Evolutionary conservation across 64 coral and sea anemone genomes (phyloP).

Genomic region (Platygyra sinensis): DNA sequence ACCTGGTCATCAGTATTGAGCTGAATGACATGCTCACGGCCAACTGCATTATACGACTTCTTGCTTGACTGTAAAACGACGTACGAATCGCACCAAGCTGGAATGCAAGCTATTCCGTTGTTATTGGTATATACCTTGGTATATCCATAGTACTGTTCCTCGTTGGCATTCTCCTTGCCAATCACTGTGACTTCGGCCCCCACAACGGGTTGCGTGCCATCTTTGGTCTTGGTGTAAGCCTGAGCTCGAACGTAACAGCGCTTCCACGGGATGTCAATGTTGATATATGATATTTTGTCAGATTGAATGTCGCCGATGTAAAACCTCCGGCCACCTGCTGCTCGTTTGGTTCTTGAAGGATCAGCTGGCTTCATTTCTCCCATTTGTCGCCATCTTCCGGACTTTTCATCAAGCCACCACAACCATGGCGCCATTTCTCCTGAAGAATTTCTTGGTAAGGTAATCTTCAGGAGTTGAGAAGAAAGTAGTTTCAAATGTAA

Average conservation of each 20-base stretch:
- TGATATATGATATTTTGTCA: background rate
- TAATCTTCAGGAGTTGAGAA: background rate
- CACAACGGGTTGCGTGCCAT: background rate
- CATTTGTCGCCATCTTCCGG: background rate
- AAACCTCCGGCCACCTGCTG: background rate
- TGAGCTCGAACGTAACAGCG: background rate
- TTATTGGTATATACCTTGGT: background rate
- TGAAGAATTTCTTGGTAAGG: background rate
- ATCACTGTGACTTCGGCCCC: background rate
- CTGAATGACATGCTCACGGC: background rate
- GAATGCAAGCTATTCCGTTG: background rate
- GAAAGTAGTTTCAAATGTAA: slow-evolving; percentile 3
- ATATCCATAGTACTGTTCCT: background rate
- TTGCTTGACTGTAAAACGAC: background rate
- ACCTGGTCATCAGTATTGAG: background rate
- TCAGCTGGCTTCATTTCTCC: background rate
- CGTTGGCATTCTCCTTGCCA: background rate
- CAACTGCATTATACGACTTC: background rate
- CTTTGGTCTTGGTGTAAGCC: background rate
- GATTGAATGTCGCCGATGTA: background rate
- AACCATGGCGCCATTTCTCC: background rate
- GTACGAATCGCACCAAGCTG: background rate
- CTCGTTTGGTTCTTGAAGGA: background rate
- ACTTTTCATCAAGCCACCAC: background rate
- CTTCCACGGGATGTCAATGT: background rate